Evolutionary conservation across 2,113 vertebrate species (phyloP).

Genomic region (Gasterosteus aculeatus): DNA sequence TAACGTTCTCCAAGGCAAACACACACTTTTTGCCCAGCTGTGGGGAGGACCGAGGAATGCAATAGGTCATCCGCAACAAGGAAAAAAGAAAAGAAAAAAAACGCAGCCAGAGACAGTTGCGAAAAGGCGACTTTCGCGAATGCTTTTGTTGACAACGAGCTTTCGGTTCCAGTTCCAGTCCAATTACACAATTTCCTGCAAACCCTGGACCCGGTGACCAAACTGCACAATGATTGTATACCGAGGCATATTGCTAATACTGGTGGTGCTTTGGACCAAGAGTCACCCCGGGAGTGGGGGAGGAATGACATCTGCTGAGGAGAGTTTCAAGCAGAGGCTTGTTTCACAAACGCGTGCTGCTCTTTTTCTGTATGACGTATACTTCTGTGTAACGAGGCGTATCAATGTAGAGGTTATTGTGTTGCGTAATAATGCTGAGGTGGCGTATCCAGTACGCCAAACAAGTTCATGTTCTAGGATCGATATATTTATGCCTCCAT

Average conservation of each 20-base stretch:
- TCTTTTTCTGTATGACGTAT: background rate
- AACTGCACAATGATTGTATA: slow-evolving; percentile 4
- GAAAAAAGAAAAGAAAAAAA: background rate
- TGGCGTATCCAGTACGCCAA: background rate
- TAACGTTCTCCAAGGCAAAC: background rate
- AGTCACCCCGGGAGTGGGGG: rapidly evolving
- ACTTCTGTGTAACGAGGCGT: background rate
- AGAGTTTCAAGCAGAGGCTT: background rate
- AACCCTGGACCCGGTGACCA: background rate
- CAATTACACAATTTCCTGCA: slow-evolving; percentile 22
- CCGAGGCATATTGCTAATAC: background rate
- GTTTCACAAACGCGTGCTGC: background rate
- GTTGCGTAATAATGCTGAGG: background rate
- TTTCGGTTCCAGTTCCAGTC: background rate
- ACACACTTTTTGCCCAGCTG: background rate
- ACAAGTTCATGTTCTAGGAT: background rate
- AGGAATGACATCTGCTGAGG: background rate
- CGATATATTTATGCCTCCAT: background rate
- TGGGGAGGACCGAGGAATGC: background rate
- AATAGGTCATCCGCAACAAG: slow-evolving; percentile 1
- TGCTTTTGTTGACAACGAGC: background rate
- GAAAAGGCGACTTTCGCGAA: background rate
- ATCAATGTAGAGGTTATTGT: background rate
- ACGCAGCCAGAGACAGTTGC: background rate
- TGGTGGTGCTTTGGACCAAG: background rate